Conservation (phyloP, 2,888 invertebrate genomes). For the Punctoribates punctum region DNA sequence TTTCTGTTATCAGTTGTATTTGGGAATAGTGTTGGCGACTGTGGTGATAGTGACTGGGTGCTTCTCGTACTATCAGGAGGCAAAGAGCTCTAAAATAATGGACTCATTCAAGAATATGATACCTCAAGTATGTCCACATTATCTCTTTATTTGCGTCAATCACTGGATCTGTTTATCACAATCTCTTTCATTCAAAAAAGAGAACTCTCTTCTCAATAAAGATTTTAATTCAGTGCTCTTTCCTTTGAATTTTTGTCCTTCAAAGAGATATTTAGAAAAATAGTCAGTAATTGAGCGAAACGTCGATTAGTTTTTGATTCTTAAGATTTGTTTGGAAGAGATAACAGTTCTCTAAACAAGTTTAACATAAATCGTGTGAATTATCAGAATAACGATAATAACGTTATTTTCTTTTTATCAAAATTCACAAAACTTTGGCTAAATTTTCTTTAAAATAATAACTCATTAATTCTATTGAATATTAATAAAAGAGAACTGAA, state of each 20-base stretch:
- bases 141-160: neutral
- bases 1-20: constrained; percentile 58
- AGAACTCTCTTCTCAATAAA: neutral
- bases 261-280: too few relatives aligned
- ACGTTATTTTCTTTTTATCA: too few relatives aligned
- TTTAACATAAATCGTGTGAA: neutral
- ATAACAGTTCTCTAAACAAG: neutral
- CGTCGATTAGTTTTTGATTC: neutral
- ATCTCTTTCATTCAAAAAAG: neutral
- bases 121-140: constrained; percentile 46
- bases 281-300: neutral
- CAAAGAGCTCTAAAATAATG: constrained; percentile 73
- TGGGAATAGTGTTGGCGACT: constrained; percentile 63
- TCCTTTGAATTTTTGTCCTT: too few relatives aligned
- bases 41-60: constrained; percentile 67
- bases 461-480: too few relatives aligned
- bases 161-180: neutral
- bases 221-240: neutral
- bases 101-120: constrained; percentile 94
- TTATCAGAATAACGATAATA: too few relatives aligned
- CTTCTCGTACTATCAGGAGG: constrained; percentile 70
- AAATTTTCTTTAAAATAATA: too few relatives aligned
- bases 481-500: too few relatives aligned
- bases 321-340: neutral
- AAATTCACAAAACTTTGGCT: too few relatives aligned